Conservation (phyloP, 1,140 invertebrate species). For the Drosophila orena region DNA sequence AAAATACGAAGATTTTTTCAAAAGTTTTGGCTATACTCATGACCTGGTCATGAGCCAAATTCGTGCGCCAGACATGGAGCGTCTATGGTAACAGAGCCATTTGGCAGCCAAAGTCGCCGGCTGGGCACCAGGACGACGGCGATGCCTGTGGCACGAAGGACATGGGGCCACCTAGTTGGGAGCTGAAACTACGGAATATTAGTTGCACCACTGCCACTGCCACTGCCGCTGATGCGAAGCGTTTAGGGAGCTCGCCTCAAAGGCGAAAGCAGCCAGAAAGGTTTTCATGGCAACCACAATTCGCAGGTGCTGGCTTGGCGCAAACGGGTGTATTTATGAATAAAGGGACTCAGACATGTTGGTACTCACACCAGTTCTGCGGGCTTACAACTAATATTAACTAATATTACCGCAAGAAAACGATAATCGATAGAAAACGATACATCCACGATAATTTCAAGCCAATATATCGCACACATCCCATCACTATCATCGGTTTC, state of each 20-base stretch:
- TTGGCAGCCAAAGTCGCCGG: conserved; percentile 39
- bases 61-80: conserved; percentile 21
- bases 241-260: conserved; percentile 19
- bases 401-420: too few species aligned
- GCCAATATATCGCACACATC: too few species aligned
- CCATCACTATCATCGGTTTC: background rate
- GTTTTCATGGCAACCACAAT: background rate
- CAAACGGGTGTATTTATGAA: too few species aligned
- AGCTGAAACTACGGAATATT: background rate
- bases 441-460: background rate
- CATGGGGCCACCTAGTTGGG: background rate
- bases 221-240: conserved; percentile 20
- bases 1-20: too few species aligned
- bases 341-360: too few species aligned
- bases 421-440: too few species aligned
- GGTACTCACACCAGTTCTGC: too few species aligned
- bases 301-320: background rate
- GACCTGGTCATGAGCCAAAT: conserved; percentile 37
- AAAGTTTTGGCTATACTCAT: too few species aligned
- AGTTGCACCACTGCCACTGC: conserved; percentile 9
- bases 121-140: background rate
- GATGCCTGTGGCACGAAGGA: background rate
- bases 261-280: conserved; percentile 1
- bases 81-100: conserved; percentile 50
- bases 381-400: too few species aligned